Conservation (phyloP, 35 echinoderm and acorn worm species). For the Lytechinus variegatus region DNA sequence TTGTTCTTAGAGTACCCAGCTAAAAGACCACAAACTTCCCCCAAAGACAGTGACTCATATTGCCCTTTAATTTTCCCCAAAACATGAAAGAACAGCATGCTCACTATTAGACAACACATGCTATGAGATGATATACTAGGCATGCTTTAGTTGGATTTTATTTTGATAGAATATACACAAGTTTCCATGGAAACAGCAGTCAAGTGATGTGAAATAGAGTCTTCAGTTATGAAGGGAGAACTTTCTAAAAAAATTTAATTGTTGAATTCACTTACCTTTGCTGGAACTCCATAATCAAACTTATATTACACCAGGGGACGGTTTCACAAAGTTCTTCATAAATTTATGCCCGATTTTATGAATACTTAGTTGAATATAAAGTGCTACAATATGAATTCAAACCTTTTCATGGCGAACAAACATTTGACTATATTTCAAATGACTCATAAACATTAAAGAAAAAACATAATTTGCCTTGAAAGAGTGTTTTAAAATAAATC, state of each 20-base stretch:
- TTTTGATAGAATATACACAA: background rate
- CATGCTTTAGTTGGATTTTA: background rate
- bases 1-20: background rate
- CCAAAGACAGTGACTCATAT: background rate
- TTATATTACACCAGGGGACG: background rate
- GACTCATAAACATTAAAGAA: no score
- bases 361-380: no score
- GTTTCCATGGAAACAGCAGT: background rate
- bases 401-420: no score
- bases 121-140: background rate
- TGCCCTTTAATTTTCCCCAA: background rate
- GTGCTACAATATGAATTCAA: no score
- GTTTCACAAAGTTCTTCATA: no score
- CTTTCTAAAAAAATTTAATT: background rate
- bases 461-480: no score
- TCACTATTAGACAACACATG: background rate
- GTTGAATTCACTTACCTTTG: background rate
- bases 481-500: no score
- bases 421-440: no score
- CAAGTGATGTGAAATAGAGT: background rate
- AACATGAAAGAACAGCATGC: background rate
- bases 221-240: background rate
- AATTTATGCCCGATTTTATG: no score
- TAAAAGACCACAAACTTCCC: background rate
- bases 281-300: background rate